These are phyloP conservation scores for Eonycteris spelaea DNA, from an alignment of 2,113 vertebrate genomes.

Conservation along the genomic window DNA sequence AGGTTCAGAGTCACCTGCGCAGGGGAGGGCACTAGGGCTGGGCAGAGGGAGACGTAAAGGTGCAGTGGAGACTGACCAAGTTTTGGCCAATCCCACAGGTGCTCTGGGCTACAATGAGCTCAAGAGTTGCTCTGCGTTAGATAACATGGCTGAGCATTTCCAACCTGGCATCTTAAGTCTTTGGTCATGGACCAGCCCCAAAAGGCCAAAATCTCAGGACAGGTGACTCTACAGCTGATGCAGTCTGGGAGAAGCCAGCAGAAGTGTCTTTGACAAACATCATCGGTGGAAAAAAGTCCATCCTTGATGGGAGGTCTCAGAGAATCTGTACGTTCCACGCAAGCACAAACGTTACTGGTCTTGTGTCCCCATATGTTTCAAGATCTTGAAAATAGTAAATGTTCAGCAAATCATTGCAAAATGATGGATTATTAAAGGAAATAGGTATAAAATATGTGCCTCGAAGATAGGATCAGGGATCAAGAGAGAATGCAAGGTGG, in stretches of 20 bases:
- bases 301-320: not conserved
- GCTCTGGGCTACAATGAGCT: not conserved
- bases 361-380: not conserved
- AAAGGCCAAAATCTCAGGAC: not conserved
- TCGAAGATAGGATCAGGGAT: not conserved
- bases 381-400: not conserved
- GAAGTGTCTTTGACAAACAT: not conserved
- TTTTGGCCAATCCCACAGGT: not conserved
- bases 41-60: not conserved
- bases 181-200: not conserved
- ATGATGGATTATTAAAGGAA: not conserved
- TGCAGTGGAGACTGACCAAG: not conserved
- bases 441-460: not conserved
- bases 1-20: not conserved
- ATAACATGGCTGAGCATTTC: not conserved
- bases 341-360: not conserved
- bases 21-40: not conserved
- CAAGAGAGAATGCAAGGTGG: not conserved
- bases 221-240: not conserved
- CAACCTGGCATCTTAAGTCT: not conserved
- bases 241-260: not conserved
- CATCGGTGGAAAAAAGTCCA: not conserved
- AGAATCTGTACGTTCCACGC: accelerated
- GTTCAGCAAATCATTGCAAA: not conserved
- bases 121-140: not conserved